phyloP scores from a whole-genome alignment of 2,888 invertebrate species.

The Cheilosia soror region DNA sequence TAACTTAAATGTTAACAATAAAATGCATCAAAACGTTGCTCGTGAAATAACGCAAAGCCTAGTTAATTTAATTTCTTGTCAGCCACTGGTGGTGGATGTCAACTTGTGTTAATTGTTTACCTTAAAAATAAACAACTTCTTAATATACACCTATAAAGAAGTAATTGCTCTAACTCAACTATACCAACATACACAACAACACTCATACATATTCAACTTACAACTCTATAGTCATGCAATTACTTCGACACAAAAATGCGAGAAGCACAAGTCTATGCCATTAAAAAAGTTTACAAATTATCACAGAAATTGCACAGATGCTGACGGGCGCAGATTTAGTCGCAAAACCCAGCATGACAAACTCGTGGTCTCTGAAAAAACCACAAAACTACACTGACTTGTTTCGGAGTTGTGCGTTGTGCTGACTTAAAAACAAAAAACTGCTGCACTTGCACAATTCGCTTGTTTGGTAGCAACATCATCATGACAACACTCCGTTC shows the following conservation, averaged over 20 bases:
- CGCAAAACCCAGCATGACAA: conserved; percentile 57
- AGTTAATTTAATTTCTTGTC: no score
- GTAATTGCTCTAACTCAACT: neutral
- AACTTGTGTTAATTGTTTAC: no score
- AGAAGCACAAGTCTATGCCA: conserved; percentile 43
- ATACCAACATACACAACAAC: neutral
- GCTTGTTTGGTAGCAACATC: conserved; percentile 44
- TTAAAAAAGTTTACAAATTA: conserved; percentile 52
- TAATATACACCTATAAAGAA: neutral
- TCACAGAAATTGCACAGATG: conserved; percentile 42
- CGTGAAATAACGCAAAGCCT: no score
- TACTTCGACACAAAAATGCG: conserved; percentile 13
- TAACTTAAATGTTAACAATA: no score
- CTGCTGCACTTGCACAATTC: conserved; percentile 38
- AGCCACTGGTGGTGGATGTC: no score
- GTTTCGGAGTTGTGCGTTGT: conserved; percentile 47
- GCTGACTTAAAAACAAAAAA: conserved; percentile 35
- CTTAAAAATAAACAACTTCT: neutral
- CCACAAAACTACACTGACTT: conserved; percentile 58
- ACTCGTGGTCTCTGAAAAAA: conserved; percentile 46
- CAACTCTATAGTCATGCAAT: neutral
- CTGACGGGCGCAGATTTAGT: conserved; percentile 61
- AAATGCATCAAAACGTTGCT: no score
- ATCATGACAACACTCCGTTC: conserved; percentile 38
- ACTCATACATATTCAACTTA: neutral